A percentile compares a stretch with the other conserved stretches of the same genome.
Conservation (phyloP, 2,113 vertebrate genomes). For the Kryptolebias marmoratus region DNA sequence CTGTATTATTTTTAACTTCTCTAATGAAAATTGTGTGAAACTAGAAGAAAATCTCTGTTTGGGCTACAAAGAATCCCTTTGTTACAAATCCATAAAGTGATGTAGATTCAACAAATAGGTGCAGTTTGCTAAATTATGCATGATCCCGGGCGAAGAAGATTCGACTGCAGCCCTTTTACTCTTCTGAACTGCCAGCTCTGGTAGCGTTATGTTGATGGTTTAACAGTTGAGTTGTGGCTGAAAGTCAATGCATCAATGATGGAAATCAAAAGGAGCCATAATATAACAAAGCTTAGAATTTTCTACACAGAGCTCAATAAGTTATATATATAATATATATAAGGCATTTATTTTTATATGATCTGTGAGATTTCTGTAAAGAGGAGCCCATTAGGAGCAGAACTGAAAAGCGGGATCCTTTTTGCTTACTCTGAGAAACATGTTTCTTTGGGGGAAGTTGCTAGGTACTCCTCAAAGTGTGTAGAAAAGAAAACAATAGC, state of each 20-base stretch:
- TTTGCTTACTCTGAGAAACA: not conserved
- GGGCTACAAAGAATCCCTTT: too few relatives aligned
- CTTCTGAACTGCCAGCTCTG: not conserved
- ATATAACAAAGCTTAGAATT: not conserved
- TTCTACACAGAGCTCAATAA: conserved; percentile 3
- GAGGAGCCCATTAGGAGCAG: conserved; percentile 1
- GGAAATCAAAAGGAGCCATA: not conserved
- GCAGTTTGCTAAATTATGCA: not conserved
- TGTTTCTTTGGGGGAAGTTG: not conserved
- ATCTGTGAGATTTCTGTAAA: not conserved
- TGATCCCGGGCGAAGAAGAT: not conserved
- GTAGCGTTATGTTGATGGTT: not conserved
- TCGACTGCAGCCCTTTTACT: not conserved
- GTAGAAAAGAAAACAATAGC: not conserved
- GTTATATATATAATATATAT: not conserved
- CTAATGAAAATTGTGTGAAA: not conserved
- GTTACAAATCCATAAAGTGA: not conserved
- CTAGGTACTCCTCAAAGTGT: not conserved
- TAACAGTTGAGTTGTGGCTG: not conserved
- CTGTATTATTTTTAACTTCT: not conserved
- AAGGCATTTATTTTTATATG: not conserved
- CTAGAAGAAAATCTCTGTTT: not conserved
- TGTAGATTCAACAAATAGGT: not conserved
- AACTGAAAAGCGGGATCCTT: not conserved
- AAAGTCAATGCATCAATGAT: conserved; percentile 8